phyloP scores from a whole-genome alignment of 2,888 invertebrate species.

The Neoascia interrupta region DNA sequence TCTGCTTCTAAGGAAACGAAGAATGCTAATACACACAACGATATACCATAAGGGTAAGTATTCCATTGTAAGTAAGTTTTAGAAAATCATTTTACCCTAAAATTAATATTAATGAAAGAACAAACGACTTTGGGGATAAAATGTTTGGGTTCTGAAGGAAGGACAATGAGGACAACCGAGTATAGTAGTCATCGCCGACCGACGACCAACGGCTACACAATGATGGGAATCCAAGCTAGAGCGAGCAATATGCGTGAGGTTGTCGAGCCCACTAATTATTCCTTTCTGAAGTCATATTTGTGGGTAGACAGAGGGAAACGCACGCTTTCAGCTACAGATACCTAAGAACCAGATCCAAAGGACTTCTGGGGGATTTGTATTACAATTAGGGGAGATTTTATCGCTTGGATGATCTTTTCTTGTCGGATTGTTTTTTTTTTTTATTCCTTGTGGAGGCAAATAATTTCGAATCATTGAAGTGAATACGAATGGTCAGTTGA shows the following conservation, averaged over 20 bases:
- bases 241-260: background rate
- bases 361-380: conserved; percentile 1
- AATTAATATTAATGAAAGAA: conserved; percentile 45
- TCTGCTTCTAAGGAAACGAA: background rate
- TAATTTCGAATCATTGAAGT: conserved; percentile 30
- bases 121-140: conserved; percentile 6
- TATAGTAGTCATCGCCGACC: too few relatives aligned
- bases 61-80: conserved; percentile 18
- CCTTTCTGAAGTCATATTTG: conserved; percentile 5
- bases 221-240: conserved; percentile 5
- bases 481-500: too few relatives aligned
- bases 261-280: conserved; percentile 5
- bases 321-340: background rate
- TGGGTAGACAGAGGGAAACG: background rate
- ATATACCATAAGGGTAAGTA: background rate
- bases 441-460: too few relatives aligned
- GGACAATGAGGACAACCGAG: background rate
- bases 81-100: conserved; percentile 27
- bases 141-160: background rate
- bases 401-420: conserved; percentile 22
- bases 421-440: too few relatives aligned
- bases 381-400: conserved; percentile 17
- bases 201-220: too few relatives aligned
- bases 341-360: background rate
- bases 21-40: background rate